phyloP scores from a whole-genome alignment of 1,140 invertebrate genomes.

The Leptinotarsa undecemlineata region DNA sequence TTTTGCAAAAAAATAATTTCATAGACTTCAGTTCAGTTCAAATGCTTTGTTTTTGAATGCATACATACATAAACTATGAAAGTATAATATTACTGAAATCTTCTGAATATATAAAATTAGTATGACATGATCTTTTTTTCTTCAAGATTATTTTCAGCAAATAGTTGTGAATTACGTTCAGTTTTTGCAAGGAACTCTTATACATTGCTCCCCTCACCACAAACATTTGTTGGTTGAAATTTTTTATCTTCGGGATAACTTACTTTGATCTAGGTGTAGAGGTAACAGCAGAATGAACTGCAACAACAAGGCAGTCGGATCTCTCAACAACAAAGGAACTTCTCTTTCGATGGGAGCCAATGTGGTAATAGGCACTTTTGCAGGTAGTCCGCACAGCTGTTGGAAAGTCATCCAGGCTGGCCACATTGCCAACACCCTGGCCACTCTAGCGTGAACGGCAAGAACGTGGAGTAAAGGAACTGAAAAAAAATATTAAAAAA shows the following conservation, averaged over 20 bases:
- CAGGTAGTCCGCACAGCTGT: constrained; percentile 61
- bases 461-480: constrained; percentile 88
- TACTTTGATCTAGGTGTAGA: constrained; percentile 83
- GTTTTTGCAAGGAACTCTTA: too few species aligned
- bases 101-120: too few species aligned
- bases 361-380: constrained; percentile 49
- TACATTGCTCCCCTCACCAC: too few species aligned
- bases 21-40: too few species aligned
- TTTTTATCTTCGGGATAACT: constrained; percentile 44
- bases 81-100: too few species aligned
- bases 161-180: too few species aligned
- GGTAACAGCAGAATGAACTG: constrained; percentile 87
- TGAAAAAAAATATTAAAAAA: constrained; percentile 47
- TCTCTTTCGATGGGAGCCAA: constrained; percentile 63
- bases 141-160: too few species aligned
- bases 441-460: constrained; percentile 74
- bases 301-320: constrained; percentile 81
- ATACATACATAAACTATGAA: too few species aligned
- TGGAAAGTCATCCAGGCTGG: constrained; percentile 68
- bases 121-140: too few species aligned
- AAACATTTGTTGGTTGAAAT: too few species aligned
- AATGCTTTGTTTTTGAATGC: too few species aligned
- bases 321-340: constrained; percentile 82
- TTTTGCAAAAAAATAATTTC: too few species aligned
- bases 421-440: constrained; percentile 66